Percentiles rank a stretch among this genome's conserved stretches.
phyloP scores from a whole-genome alignment of 2,888 invertebrate species.

The Mimachlamys varia region DNA sequence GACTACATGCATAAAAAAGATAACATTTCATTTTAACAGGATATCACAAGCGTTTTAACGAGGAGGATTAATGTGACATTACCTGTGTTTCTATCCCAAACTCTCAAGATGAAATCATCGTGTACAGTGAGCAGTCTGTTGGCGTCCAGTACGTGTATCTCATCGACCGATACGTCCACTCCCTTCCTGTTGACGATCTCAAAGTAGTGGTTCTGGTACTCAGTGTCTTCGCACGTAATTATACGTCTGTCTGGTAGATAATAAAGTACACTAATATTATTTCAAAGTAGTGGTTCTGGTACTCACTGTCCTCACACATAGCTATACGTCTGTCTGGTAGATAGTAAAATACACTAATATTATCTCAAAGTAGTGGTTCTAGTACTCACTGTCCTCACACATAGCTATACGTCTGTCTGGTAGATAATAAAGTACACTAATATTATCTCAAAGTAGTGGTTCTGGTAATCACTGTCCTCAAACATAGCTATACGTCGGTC shows the following conservation, averaged over 20 bases:
- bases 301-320: conserved; percentile 40
- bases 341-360: not conserved
- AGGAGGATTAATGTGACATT: not conserved
- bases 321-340: not conserved
- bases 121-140: conserved; percentile 42
- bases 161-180: conserved; percentile 45
- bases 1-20: no score
- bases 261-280: not conserved
- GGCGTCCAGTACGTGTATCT: conserved; percentile 40
- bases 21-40: no score
- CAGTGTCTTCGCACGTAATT: conserved; percentile 17
- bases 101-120: conserved; percentile 51
- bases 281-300: not conserved
- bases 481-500: no score
- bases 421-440: not conserved
- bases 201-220: conserved; percentile 43
- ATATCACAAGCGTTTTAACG: no score
- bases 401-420: not conserved
- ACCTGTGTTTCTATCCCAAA: conserved; percentile 48
- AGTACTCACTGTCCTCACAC: conserved; percentile 43
- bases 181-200: conserved; percentile 44
- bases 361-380: conserved; percentile 40
- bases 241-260: not conserved
- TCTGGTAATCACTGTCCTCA: conserved; percentile 41
- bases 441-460: conserved; percentile 39